phyloP scores from a whole-genome alignment of 2,797 vertebrate genomes.

The Sebastiscus albofasciatus region DNA sequence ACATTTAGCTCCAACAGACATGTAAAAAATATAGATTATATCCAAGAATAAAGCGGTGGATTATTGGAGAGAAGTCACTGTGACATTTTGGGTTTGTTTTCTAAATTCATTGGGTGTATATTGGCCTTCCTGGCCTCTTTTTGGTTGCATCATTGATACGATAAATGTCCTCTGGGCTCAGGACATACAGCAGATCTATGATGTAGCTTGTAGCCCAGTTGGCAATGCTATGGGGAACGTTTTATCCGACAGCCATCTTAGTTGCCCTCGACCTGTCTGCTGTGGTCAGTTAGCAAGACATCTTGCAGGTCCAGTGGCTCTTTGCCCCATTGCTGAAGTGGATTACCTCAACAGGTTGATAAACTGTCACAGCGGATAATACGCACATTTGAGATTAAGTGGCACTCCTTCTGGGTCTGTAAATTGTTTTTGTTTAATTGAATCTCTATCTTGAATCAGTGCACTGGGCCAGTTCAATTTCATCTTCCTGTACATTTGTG shows the following conservation, averaged over 20 bases:
- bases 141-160: not conserved
- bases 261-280: not conserved
- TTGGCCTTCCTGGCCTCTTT: not conserved
- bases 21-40: not conserved
- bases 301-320: constrained; percentile 2
- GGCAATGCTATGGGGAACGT: not conserved
- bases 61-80: not conserved
- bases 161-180: not conserved
- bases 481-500: not conserved
- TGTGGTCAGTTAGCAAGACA: not conserved
- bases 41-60: not conserved
- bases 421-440: not conserved
- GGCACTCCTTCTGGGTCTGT: not conserved
- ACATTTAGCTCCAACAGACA: not conserved
- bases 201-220: not conserved
- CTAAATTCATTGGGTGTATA: not conserved
- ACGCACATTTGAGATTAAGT: constrained; percentile 15
- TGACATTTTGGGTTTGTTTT: not conserved
- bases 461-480: not conserved
- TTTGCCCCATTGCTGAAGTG: constrained; percentile 9
- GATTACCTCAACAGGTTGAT: constrained; percentile 46
- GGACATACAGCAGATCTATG: not conserved
- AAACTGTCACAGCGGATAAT: constrained; percentile 6
- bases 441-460: not conserved
- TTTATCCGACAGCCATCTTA: not conserved